phyloP scores from a whole-genome alignment of 2,888 invertebrate genomes.

The Diaprepes abbreviatus region DNA sequence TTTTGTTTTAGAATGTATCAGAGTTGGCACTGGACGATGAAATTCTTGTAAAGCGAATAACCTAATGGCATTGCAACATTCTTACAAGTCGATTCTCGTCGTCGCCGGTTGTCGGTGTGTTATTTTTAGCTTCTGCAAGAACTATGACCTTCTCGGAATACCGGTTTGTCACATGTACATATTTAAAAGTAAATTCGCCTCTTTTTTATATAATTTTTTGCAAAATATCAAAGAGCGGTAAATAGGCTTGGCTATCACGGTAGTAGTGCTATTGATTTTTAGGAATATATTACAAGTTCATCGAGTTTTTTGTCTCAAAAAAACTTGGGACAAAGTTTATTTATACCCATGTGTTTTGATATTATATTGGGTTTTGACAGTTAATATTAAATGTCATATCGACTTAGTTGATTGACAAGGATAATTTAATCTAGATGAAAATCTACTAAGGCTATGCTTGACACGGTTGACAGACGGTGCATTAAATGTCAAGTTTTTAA shows the following conservation, averaged over 20 bases:
- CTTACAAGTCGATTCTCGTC: conserved; percentile 28
- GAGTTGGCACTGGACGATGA: conserved; percentile 9
- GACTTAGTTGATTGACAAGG: no score
- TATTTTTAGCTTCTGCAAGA: conserved; percentile 62
- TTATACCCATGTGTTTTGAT: no score
- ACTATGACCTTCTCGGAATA: conserved; percentile 61
- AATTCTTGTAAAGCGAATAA: conserved; percentile 21
- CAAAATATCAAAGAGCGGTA: not conserved
- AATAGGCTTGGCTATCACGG: not conserved
- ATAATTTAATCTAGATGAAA: no score
- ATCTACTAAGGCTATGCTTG: no score
- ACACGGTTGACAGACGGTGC: no score
- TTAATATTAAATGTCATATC: no score
- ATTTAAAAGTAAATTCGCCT: conserved; percentile 30
- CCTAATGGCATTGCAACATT: conserved; percentile 25
- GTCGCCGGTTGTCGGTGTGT: conserved; percentile 37
- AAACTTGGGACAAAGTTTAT: no score
- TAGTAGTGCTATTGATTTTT: no score
- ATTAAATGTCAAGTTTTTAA: no score
- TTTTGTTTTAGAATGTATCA: not conserved
- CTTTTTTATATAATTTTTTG: not conserved
- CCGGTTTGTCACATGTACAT: conserved; percentile 56
- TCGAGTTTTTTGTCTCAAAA: no score
- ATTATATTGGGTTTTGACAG: no score
- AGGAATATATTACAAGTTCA: no score